Evolutionary conservation across 2,888 invertebrate genomes (phyloP).

Genomic region (Drosophila algonquin): DNA sequence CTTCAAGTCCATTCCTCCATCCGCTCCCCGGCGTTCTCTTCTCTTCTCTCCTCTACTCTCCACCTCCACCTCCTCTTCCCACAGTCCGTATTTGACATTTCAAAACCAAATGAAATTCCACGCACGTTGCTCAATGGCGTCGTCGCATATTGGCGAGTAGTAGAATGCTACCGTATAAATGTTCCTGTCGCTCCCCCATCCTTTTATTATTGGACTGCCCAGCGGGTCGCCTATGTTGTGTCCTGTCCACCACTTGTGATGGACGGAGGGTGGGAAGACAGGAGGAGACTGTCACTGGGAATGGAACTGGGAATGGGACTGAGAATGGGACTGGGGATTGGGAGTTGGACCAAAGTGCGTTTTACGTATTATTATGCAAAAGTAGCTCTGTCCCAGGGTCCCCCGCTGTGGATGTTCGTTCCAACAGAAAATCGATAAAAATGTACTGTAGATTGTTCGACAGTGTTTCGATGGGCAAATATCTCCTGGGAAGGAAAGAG

Average conservation of each 20-base stretch:
- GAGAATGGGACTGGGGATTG: constrained; percentile 4
- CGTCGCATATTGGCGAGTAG: constrained; percentile 1
- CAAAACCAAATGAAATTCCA: constrained; percentile 74
- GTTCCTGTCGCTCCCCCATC: constrained; percentile 26
- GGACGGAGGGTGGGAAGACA: neutral
- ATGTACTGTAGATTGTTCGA: neutral
- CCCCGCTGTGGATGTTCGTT: neutral
- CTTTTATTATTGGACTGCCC: constrained; percentile 25
- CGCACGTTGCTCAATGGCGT: constrained; percentile 56
- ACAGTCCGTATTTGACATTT: constrained; percentile 46
- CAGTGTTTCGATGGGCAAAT: neutral
- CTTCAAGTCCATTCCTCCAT: neutral
- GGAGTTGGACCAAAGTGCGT: constrained; percentile 10
- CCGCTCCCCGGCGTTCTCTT: neutral
- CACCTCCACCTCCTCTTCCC: constrained; percentile 11
- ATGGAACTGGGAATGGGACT: too few species aligned
- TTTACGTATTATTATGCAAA: constrained; percentile 16
- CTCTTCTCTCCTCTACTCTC: constrained; percentile 8
- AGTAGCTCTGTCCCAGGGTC: neutral
- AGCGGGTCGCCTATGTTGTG: constrained; percentile 27
- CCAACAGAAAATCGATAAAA: constrained; percentile 12
- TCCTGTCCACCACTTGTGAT: constrained; percentile 2
- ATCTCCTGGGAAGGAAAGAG: neutral
- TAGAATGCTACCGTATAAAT: constrained; percentile 44
- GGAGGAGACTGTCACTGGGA: constrained; percentile 18